Evolutionary conservation across 1,140 invertebrate genomes (phyloP).

Genomic region (Drosophila tristis): DNA sequence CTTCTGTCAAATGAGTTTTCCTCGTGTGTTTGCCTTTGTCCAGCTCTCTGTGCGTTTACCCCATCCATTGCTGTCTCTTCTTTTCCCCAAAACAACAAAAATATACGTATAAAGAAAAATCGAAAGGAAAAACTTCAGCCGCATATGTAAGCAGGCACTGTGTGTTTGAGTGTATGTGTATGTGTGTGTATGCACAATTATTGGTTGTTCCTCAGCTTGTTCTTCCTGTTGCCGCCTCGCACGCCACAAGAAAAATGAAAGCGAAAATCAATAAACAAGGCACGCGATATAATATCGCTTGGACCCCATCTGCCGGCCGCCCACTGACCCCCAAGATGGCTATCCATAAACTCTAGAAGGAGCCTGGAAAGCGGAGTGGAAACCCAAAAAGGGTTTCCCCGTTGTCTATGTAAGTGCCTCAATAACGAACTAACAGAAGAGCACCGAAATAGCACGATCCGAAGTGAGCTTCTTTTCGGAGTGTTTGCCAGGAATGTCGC

Average conservation of each 20-base stretch:
- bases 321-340: slow-evolving; percentile 50
- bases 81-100: neutral
- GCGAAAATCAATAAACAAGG: slow-evolving; percentile 78
- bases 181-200: slow-evolving; percentile 41
- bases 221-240: slow-evolving; percentile 53
- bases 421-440: neutral
- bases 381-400: slow-evolving; percentile 33
- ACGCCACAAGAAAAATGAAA: slow-evolving; percentile 80
- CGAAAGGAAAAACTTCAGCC: slow-evolving; percentile 34
- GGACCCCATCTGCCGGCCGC: slow-evolving; percentile 30
- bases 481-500: slow-evolving; percentile 33
- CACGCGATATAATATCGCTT: slow-evolving; percentile 69
- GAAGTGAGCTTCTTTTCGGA: neutral
- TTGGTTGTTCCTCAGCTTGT: slow-evolving; percentile 46
- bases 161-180: slow-evolving; percentile 17
- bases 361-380: too few species aligned
- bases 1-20: slow-evolving; percentile 43
- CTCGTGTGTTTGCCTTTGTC: slow-evolving; percentile 32
- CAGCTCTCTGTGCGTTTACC: slow-evolving; percentile 27
- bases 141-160: slow-evolving; percentile 62
- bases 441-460: neutral
- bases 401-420: slow-evolving; percentile 20
- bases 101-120: neutral
- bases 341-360: slow-evolving; percentile 11
- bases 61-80: neutral